Evolutionary conservation across 2,797 vertebrate species (phyloP), one percentile per base, ranked within the genome.

Genomic region (Lepidocolaptes lacrymiger): DNA sequence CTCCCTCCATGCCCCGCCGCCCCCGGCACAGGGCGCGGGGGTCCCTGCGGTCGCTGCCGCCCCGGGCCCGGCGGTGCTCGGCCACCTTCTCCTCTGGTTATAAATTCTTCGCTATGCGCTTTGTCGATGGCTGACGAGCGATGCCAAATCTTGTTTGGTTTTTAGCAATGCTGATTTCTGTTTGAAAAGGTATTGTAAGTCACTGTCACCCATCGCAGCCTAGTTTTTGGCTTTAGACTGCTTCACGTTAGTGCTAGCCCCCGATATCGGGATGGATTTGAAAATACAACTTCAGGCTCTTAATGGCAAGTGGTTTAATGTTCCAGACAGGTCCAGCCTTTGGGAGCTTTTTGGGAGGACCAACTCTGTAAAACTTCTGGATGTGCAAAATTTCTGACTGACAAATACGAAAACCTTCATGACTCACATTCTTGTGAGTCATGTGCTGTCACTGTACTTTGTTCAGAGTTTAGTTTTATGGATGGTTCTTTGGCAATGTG

Each of bases 231-330:
- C 23, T 72, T 41, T 55, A 23, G 67, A 6, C 13, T 36, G 1
- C 34, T 85, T 76, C 5, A 12, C 5, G 0, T 10, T 27, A 10
- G 6, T 43, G 22, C n/a, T 76, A 14, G 30, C 39, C 28, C 28
- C 21, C 9, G 2, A 0, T 37, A 10, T 12, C 2, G 6, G 37
- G 41, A 18, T 56, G 46, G 18, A 14, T 39, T 49, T 63, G 30
- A 68, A 80, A 59, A 27, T 0, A 41, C 1, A 56, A 26, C 16
- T 71, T 59, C 14, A 44, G 21, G 23, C 17, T 46, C 6, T 43
- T 36, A 6, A 7, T 0, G 4, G 21, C 56, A 39, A 10, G 30
- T 26, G 14, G 24, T 36, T 74, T 7, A n/a, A 16, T 37, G n/a
- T 63, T 80, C 34, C 36, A 52, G 44, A 12, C 18, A 39, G 7